Evolutionary conservation across 2,888 invertebrate genomes (phyloP).

Genomic region (Nomada flava): DNA sequence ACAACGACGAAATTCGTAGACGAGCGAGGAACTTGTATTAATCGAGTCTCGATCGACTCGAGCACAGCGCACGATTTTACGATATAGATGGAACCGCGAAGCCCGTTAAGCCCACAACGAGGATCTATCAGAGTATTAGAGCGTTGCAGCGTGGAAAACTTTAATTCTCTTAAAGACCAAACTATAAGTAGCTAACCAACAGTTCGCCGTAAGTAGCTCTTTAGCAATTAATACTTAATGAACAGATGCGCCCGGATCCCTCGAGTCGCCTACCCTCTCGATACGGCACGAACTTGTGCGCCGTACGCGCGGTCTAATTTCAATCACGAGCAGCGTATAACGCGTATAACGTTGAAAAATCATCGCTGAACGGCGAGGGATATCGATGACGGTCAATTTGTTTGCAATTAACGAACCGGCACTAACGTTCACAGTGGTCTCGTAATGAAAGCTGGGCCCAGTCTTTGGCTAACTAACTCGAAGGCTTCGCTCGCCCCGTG

Average conservation of each 20-base stretch:
- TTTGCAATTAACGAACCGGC: slow-evolving; percentile 25
- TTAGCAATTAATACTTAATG: slow-evolving; percentile 23
- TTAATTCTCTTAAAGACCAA: slow-evolving; percentile 9
- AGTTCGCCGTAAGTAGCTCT: not conserved
- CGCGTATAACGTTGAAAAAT: not conserved
- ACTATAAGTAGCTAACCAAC: slow-evolving; percentile 1
- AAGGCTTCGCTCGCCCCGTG: not conserved
- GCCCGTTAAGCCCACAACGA: not conserved
- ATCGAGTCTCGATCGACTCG: not conserved
- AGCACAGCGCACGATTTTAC: no score
- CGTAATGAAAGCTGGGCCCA: slow-evolving; percentile 21
- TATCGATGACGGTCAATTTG: slow-evolving; percentile 24
- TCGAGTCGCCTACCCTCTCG: not conserved
- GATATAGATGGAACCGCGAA: no score
- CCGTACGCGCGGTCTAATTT: not conserved
- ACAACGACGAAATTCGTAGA: not conserved
- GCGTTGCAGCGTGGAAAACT: not conserved
- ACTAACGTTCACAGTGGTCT: slow-evolving; percentile 23
- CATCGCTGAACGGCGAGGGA: not conserved
- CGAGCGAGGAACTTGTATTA: slow-evolving; percentile 40
- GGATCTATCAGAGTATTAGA: not conserved
- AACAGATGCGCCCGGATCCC: not conserved
- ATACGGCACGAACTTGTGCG: not conserved
- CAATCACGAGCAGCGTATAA: not conserved
- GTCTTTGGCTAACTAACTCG: slow-evolving; percentile 2